Percentiles rank a stretch among this genome's conserved stretches.
These are phyloP conservation scores for Sipha flava DNA, from an alignment of 1,140 invertebrate species.

Conservation along the genomic window DNA sequence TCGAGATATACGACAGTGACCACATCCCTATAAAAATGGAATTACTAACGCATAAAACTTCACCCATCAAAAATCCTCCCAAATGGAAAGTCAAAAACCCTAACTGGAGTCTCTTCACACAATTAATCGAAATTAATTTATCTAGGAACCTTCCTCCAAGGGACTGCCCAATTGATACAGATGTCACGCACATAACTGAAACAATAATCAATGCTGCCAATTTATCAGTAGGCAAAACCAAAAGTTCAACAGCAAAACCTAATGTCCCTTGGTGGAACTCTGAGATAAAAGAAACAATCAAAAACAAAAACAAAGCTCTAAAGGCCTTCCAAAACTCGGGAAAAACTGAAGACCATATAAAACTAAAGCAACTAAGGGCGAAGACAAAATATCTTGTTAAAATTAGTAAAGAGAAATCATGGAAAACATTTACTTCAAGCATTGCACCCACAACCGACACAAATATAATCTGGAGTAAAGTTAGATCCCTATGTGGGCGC, in stretches of 20 bases:
- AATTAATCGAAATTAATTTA: too few relatives aligned
- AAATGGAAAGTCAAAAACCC: too few relatives aligned
- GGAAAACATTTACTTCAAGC: background rate
- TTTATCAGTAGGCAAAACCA: background rate
- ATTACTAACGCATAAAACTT: too few relatives aligned
- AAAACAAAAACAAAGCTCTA: background rate
- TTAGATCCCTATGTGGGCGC: background rate
- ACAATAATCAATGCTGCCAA: background rate
- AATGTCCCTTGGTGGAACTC: background rate
- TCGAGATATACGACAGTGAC: too few relatives aligned
- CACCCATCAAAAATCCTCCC: too few relatives aligned
- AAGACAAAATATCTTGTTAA: background rate
- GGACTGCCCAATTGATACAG: too few relatives aligned
- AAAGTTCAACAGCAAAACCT: background rate
- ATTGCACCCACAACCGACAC: background rate
- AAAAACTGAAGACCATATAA: background rate
- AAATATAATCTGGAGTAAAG: background rate
- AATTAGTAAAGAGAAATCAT: background rate
- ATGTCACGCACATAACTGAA: too few relatives aligned
- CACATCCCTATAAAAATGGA: too few relatives aligned
- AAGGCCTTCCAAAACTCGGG: background rate
- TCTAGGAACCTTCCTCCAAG: too few relatives aligned
- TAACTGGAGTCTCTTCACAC: too few relatives aligned
- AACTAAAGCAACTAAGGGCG: too few relatives aligned
- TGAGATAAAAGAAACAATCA: background rate